Conservation (phyloP, 2,113 vertebrate species). For the Gorsachius goisagi region DNA sequence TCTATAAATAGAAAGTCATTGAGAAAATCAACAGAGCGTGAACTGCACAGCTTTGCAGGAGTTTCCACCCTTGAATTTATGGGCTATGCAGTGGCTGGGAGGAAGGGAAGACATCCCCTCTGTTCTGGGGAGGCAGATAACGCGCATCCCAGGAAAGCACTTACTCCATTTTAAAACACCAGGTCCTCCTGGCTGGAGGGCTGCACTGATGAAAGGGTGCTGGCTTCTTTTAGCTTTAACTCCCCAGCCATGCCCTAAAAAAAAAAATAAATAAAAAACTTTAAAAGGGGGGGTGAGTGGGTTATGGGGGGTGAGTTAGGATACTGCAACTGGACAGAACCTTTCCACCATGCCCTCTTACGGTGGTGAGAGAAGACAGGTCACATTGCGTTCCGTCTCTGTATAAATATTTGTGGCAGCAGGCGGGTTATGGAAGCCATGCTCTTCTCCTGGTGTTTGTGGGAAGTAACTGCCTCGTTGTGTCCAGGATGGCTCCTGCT, state of each 20-base stretch:
- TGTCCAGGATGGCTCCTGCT: background rate
- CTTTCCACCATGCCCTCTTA: background rate
- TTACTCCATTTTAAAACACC: accelerated
- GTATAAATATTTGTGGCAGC: background rate
- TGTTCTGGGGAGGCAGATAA: background rate
- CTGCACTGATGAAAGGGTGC: background rate
- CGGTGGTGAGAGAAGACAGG: background rate
- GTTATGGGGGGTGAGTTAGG: background rate
- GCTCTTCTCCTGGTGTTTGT: background rate
- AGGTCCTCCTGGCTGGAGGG: background rate
- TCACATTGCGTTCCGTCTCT: accelerated
- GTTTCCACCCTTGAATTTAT: background rate
- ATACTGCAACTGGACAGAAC: background rate
- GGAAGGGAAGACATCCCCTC: background rate
- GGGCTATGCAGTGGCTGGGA: background rate
- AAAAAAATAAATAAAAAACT: too few species aligned
- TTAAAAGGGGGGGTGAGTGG: background rate
- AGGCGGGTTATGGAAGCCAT: accelerated
- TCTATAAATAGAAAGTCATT: slow-evolving; percentile 72
- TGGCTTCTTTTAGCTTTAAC: background rate
- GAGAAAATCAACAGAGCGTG: slow-evolving; percentile 69
- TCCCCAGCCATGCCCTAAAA: background rate
- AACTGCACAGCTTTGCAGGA: slow-evolving; percentile 51
- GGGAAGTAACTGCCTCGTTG: accelerated
- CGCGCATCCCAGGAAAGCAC: background rate